These are phyloP conservation scores for Clarias gariepinus DNA, from an alignment of 2,113 vertebrate genomes.

Conservation along the genomic window DNA sequence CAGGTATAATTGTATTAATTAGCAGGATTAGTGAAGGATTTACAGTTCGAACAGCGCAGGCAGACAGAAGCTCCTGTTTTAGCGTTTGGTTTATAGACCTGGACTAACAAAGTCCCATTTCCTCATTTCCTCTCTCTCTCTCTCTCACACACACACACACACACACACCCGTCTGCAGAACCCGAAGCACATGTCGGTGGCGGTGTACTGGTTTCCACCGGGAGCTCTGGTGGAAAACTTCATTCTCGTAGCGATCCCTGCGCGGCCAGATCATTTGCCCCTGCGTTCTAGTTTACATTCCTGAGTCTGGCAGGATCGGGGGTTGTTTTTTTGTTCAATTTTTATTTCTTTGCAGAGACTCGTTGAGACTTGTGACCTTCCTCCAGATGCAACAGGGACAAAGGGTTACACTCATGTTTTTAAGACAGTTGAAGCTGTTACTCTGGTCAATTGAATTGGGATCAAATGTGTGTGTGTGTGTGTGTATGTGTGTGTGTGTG, in stretches of 20 bases:
- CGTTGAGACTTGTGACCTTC: conserved; percentile 39
- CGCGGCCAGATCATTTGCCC: conserved; percentile 76
- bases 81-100: conserved; percentile 16
- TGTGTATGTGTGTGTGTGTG: neutral
- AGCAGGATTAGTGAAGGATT: neutral
- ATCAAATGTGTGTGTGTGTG: conserved; percentile 14
- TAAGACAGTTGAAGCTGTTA: conserved; percentile 38
- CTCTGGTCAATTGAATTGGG: conserved; percentile 43
- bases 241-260: conserved; percentile 75
- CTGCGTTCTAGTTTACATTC: conserved; percentile 75
- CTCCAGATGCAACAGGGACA: conserved; percentile 50
- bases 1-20: neutral
- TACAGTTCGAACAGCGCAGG: neutral
- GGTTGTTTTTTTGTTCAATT: conserved; percentile 10
- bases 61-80: conserved; percentile 23
- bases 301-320: conserved; percentile 73
- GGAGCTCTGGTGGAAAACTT: conserved; percentile 77
- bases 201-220: conserved; percentile 71
- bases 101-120: conserved; percentile 15
- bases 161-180: conserved; percentile 47
- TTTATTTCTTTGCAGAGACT: conserved; percentile 67
- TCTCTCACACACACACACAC: no score
- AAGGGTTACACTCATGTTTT: conserved; percentile 45
- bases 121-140: conserved; percentile 1
- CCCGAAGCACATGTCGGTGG: conserved; percentile 76